Percentiles rank a stretch among this genome's conserved stretches.
phyloP scores from a whole-genome alignment of 2,797 vertebrate genomes.

The Saxicola maurus region DNA sequence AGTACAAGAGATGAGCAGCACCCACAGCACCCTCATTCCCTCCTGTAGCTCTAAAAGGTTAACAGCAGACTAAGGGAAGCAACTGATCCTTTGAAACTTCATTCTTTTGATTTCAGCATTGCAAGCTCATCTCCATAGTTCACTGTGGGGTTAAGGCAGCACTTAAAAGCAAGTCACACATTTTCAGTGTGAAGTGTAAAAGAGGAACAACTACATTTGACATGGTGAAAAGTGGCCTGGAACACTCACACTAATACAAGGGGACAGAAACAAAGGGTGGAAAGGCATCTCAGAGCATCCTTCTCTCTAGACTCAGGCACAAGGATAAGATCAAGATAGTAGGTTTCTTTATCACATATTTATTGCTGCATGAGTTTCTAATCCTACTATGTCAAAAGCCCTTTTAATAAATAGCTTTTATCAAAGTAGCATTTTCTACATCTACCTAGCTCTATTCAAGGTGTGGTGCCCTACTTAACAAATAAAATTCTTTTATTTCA shows the following conservation, averaged over 20 bases:
- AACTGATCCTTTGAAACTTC: background rate
- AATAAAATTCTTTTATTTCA: background rate
- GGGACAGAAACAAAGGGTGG: background rate
- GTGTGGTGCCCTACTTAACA: background rate
- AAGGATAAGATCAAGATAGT: background rate
- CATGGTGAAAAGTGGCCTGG: background rate
- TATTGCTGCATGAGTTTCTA: background rate
- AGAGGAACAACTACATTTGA: background rate
- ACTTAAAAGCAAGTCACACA: background rate
- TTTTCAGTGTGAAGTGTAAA: background rate
- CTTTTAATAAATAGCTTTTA: background rate
- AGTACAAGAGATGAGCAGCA: background rate
- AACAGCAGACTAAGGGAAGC: background rate
- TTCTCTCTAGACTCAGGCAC: background rate
- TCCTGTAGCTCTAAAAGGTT: background rate
- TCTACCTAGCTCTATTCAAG: background rate
- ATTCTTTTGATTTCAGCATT: background rate
- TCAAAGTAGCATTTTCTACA: background rate
- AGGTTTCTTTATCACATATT: background rate
- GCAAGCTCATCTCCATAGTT: background rate
- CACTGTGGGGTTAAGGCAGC: background rate
- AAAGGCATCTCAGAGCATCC: background rate
- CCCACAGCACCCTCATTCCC: background rate
- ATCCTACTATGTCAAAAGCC: fast-evolving
- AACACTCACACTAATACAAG: background rate